Base-by-base conservation (phyloP, 2,888 invertebrate species). In the Gibbula magus region DNA sequence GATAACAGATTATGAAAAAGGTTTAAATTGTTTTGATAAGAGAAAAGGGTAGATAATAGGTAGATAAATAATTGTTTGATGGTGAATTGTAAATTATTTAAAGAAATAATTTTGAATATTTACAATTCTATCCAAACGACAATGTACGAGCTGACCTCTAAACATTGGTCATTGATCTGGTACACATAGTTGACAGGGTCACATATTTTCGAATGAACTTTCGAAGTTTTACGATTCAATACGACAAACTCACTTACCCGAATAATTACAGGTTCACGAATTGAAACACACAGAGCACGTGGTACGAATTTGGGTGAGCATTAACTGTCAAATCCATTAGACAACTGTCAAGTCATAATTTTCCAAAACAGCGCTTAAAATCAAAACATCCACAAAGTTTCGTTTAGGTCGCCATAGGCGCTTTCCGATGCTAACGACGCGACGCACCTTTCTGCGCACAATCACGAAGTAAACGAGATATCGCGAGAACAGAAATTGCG, bases 401-500 rank as follows among this genome's bases (percentile, higher is more conserved):
- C 81, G 80, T 77, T 74, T 79, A 67, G 76, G 88, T 88, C 88
- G 85, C 87, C 88, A 88, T 88, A 88, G 88, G 87, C 88, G 88
- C 88, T 88, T 61, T 80, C 74, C 52, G 78, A 79, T 77, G 83
- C 77, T 80, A 80, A 61, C 56, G 76, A 54, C 29, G 70, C 73
- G 77, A 39, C 77, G 80, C 80, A 77, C 80, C 67, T 80, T 76
- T 32, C 80, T 73, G 73, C 20, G 20, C 22, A 51, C 29, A 29
- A 53, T 80, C 80, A 77, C 80, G 80, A 32, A 13, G 7, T 18
- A 51, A 39, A 29, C 79, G 80, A 80, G 80, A 80, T 56, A 22
- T 35, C 53, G 53, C 53, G 54, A 74, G 61, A 61, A 22, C 61
- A 18, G 5, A 2, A 61, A 18, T 16, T 61, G 29, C 61, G 29